phyloP scores from a whole-genome alignment of 2,888 invertebrate species.

The Buathra laborator region DNA sequence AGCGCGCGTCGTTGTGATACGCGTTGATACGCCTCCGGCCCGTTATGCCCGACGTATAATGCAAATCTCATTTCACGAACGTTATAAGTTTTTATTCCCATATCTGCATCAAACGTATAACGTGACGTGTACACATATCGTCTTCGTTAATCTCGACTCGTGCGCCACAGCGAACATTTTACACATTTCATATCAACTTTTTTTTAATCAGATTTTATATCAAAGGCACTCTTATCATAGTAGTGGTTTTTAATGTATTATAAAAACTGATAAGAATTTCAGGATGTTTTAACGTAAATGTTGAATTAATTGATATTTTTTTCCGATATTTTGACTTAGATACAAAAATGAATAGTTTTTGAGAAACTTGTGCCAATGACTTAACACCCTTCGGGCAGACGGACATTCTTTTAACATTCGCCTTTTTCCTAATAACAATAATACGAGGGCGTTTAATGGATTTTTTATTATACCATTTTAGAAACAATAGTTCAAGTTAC shows the following conservation, averaged over 20 bases:
- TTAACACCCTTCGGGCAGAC: too few species aligned
- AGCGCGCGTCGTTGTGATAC: not conserved
- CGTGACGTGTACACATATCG: not conserved
- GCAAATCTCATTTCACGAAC: conserved; percentile 57
- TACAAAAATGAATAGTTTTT: too few species aligned
- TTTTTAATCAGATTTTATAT: not conserved
- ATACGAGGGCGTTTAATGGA: too few species aligned
- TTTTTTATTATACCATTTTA: too few species aligned
- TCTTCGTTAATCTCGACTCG: conserved; percentile 6
- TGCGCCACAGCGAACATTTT: not conserved
- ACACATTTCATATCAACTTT: not conserved
- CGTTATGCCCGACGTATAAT: conserved; percentile 38
- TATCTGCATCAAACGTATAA: not conserved
- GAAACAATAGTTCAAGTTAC: too few species aligned
- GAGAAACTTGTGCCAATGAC: too few species aligned
- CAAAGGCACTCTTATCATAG: too few species aligned
- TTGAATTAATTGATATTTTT: not conserved
- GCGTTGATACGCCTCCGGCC: conserved; percentile 26
- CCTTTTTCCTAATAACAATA: too few species aligned
- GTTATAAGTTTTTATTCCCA: conserved; percentile 46
- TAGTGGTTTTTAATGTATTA: too few species aligned
- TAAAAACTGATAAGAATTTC: too few species aligned
- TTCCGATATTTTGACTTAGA: too few species aligned
- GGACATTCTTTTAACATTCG: too few species aligned
- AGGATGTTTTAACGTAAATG: not conserved